Evolutionary conservation across 2,113 vertebrate genomes (phyloP), one percentile per base, ranked within the genome.

Genomic region (Phainopepla nitens): DNA sequence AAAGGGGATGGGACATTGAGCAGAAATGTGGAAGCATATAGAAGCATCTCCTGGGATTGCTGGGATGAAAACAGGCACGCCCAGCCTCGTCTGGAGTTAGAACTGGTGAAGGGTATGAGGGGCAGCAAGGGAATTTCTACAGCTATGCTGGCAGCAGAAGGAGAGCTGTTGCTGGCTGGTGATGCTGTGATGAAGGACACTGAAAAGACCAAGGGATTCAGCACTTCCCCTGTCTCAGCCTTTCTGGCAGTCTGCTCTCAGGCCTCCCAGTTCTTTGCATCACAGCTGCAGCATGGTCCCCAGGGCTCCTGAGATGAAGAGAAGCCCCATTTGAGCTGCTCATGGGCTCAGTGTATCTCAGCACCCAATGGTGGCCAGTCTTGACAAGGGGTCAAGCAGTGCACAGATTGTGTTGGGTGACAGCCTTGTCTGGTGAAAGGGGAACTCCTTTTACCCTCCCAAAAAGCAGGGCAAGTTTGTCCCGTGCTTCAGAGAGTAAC

Each of bases 211-310:
- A 15, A 68, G 33, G 25, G 18, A 50, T 49, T 45, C 23, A 61
- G 56, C 39, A 22, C 25, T 49, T 84, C 10, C 24, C 29, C 35
- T n/a, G 24, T 33, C 53, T 42, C n/a, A 81, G 23, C n/a, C n/a
- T 69, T 57, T 81, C 13, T 54, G 25, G 28, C 19, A 65, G 15
- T 41, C 25, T 72, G 0, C 10, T 56, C 19, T 65, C 50, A 33
- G 56, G 19, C 28, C 3, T 57, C 22, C 14, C 11, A 28, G n/a
- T 12, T 78, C 27, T 56, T 54, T 58, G 21, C 4, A 3, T 35
- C 0, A 0, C n/a, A 75, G 36, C 65, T 88, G 25, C 75, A 62
- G 61, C 23, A 17, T 0, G 0, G 27, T 1, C 6, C 42, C 5
- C 25, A 24, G 57, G 9, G 53, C 53, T 39, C 25, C 11, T 41